Evolutionary conservation across 1,140 invertebrate genomes (phyloP).

Genomic region (Temnothorax longispinosus): DNA sequence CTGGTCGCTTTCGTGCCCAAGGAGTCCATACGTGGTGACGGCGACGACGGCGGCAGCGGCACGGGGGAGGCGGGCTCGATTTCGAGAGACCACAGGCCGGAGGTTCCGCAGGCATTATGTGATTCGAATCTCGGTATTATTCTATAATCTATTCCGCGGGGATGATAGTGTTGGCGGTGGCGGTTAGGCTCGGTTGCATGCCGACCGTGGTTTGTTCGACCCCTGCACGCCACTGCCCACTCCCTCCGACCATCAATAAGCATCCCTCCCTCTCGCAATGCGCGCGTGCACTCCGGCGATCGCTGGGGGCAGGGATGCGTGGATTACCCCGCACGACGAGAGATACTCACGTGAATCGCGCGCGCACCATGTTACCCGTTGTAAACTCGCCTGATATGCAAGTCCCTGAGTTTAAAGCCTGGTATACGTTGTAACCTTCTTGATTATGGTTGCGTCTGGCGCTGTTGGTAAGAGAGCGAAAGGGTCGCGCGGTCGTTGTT

Average conservation of each 20-base stretch:
- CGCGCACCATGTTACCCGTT: background rate
- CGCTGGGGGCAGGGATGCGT: background rate
- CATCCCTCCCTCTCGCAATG: constrained; percentile 21
- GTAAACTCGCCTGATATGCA: constrained; percentile 38
- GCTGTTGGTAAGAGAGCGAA: background rate
- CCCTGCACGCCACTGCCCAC: constrained; percentile 73
- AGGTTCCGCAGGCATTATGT: constrained; percentile 70
- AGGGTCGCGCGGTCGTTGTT: constrained; percentile 52
- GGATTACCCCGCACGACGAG: constrained; percentile 4
- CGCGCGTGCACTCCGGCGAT: background rate
- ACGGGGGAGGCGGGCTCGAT: constrained; percentile 22
- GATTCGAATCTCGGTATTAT: constrained; percentile 76
- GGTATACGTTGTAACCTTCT: constrained; percentile 38
- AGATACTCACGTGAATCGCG: constrained; percentile 25
- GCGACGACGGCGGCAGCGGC: background rate
- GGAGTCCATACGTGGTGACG: background rate
- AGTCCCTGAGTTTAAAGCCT: background rate
- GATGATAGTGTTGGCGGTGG: constrained; percentile 75
- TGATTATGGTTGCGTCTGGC: constrained; percentile 53
- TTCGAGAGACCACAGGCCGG: constrained; percentile 55
- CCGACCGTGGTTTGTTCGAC: constrained; percentile 67
- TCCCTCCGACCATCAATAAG: constrained; percentile 58
- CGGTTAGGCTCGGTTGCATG: constrained; percentile 77
- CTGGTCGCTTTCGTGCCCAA: constrained; percentile 52
- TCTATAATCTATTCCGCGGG: constrained; percentile 77